phyloP scores from a whole-genome alignment of 2,113 vertebrate genomes.

The Tamias sibiricus region DNA sequence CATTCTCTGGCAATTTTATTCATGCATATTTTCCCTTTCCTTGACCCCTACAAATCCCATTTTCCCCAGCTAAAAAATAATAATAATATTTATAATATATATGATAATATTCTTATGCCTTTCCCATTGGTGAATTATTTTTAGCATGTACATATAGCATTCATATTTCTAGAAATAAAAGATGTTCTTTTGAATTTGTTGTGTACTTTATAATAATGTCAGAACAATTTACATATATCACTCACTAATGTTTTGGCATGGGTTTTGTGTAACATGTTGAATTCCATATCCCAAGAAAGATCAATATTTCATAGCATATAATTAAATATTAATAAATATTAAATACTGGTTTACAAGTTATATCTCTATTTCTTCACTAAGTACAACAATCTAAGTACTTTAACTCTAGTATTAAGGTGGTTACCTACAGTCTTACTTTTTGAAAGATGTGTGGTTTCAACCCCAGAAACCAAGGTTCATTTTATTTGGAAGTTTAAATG shows the following conservation, averaged over 20 bases:
- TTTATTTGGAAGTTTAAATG: conserved; percentile 29
- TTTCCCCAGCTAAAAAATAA: neutral
- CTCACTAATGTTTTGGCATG: neutral
- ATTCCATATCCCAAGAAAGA: neutral
- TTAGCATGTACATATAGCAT: neutral
- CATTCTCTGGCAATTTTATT: conserved; percentile 9
- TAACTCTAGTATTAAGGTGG: neutral
- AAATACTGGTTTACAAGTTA: neutral
- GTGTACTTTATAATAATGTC: neutral
- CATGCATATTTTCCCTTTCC: neutral
- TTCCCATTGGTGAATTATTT: neutral
- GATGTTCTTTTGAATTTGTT: conserved; percentile 15
- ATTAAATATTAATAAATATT: neutral
- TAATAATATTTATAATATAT: neutral
- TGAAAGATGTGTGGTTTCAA: neutral
- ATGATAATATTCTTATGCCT: conserved; percentile 1
- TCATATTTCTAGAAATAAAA: conserved; percentile 47
- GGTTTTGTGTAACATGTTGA: neutral
- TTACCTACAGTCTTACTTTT: neutral
- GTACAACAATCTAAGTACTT: neutral
- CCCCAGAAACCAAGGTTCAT: conserved; percentile 10
- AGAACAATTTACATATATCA: neutral
- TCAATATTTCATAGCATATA: neutral
- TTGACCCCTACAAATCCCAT: neutral
- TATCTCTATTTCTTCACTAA: neutral